Conservation (phyloP, 2,113 vertebrate genomes). For the Rhynchomys soricoides region DNA sequence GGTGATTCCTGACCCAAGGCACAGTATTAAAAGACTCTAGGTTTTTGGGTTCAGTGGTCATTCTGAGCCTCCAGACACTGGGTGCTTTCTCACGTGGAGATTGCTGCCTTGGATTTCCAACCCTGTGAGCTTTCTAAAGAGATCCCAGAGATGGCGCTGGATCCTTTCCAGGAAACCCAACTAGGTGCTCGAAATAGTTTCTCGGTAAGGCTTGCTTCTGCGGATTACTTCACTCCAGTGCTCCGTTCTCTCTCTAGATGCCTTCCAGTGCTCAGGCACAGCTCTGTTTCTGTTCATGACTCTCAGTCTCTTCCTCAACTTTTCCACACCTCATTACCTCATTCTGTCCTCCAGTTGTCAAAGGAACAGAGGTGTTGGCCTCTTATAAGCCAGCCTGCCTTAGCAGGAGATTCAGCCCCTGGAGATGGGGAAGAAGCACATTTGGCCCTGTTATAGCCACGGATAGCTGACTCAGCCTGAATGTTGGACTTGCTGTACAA, state of each 20-base stretch:
- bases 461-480: background rate
- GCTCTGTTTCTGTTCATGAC: background rate
- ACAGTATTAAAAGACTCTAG: background rate
- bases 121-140: background rate
- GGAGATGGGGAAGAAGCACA: background rate
- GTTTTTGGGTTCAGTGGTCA: background rate
- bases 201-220: background rate
- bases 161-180: slow-evolving; percentile 21
- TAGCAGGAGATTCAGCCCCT: background rate
- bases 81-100: rapidly evolving
- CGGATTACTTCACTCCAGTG: background rate
- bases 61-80: background rate
- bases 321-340: background rate
- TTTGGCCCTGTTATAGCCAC: background rate
- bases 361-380: background rate
- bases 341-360: background rate
- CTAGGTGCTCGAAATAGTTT: background rate
- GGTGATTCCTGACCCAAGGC: background rate
- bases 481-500: too few relatives aligned
- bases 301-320: background rate
- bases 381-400: background rate
- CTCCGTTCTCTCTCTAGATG: background rate
- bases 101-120: background rate
- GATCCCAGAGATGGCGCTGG: background rate
- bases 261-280: background rate